Evolutionary conservation across 2,113 vertebrate genomes (phyloP).

Genomic region (Peromyscus polionotus): DNA sequence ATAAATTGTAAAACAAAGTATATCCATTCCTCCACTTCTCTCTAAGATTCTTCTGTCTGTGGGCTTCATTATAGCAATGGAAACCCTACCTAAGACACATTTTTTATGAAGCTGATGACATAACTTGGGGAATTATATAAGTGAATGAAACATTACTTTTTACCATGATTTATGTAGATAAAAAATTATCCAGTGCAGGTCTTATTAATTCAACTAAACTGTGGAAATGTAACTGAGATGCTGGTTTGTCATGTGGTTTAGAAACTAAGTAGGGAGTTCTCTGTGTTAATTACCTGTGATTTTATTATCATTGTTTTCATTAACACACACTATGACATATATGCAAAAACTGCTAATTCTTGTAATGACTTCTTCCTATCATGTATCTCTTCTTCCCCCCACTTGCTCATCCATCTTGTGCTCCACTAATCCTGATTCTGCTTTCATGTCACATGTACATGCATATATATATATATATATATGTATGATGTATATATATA

Average conservation of each 20-base stretch:
- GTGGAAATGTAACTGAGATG: not conserved
- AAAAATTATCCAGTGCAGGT: no score
- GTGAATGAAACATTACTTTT: not conserved
- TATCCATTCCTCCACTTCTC: not conserved
- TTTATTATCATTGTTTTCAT: not conserved
- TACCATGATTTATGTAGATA: not conserved
- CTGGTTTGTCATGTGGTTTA: not conserved
- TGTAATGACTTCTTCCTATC: not conserved
- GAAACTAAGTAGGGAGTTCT: not conserved
- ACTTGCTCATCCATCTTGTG: not conserved
- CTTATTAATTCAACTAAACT: not conserved
- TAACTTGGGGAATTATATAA: not conserved
- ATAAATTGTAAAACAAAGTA: not conserved
- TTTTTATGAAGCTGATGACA: not conserved
- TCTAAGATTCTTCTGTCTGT: not conserved
- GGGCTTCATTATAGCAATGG: not conserved
- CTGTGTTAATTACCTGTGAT: not conserved
- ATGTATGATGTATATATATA: no score
- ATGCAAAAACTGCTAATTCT: not conserved
- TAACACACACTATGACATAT: not conserved
- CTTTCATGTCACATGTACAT: not conserved
- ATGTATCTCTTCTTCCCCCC: fast-evolving
- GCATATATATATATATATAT: no score
- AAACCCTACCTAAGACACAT: not conserved
- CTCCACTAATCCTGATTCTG: not conserved